phyloP scores from a whole-genome alignment of 2,888 invertebrate genomes.

The Thyatira batis region DNA sequence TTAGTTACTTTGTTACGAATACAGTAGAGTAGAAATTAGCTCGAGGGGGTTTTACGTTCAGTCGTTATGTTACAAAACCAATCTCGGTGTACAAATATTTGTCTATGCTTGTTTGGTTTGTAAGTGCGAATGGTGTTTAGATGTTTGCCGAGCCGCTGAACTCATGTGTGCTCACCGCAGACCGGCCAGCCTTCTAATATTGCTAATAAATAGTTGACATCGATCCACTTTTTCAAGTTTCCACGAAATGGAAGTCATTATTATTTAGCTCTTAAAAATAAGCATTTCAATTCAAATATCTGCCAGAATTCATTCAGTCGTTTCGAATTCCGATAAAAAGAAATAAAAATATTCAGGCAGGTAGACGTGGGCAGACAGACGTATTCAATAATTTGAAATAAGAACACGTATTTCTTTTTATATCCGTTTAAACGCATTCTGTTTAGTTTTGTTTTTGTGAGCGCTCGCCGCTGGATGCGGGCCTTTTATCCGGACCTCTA shows the following conservation, averaged over 20 bases:
- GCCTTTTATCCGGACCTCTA: conserved; percentile 76
- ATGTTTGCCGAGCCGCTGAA: conserved; percentile 76
- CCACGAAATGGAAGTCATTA: conserved; percentile 27
- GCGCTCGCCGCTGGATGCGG: conserved; percentile 68
- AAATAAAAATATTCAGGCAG: conserved; percentile 58
- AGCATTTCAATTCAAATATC: conserved; percentile 44
- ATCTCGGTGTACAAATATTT: conserved; percentile 77
- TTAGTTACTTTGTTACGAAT: conserved; percentile 45
- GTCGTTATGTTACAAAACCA: conserved; percentile 61
- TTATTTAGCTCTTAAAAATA: conserved; percentile 28
- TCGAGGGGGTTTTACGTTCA: conserved; percentile 39
- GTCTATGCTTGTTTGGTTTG: conserved; percentile 76
- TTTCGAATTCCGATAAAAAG: conserved; percentile 67
- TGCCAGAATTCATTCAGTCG: conserved; percentile 58
- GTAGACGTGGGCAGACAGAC: conserved; percentile 78
- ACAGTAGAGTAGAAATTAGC: conserved; percentile 55
- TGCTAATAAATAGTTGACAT: conserved; percentile 71
- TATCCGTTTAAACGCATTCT: conserved; percentile 80
- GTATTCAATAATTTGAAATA: conserved; percentile 81
- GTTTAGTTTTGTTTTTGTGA: conserved; percentile 81
- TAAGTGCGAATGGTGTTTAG: conserved; percentile 81
- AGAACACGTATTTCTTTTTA: conserved; percentile 80
- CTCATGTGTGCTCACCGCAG: conserved; percentile 62
- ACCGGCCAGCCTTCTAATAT: conserved; percentile 57
- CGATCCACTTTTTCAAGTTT: conserved; percentile 49